These are phyloP conservation scores for Eretmocerus hayati DNA, from an alignment of 2,888 invertebrate species.

Conservation along the genomic window DNA sequence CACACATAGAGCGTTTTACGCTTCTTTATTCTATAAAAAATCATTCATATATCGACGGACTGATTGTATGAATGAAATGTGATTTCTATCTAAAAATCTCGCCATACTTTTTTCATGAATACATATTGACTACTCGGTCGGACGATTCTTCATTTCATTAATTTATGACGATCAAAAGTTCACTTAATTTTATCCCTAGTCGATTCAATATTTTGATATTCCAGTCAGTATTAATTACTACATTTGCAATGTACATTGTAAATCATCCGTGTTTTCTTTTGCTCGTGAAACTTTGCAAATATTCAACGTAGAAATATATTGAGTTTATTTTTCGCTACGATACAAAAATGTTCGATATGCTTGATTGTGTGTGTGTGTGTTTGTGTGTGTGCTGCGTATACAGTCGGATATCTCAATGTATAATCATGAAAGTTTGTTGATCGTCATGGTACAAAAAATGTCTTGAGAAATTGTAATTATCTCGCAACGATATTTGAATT, in stretches of 20 bases:
- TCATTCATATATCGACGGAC: too few species aligned
- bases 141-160: conserved; percentile 10
- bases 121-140: conserved; percentile 21
- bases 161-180: too few species aligned
- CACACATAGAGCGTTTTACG: conserved; percentile 17
- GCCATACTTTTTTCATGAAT: conserved; percentile 13
- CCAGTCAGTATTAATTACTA: conserved; percentile 12
- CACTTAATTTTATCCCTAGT: too few species aligned
- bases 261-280: conserved; percentile 9
- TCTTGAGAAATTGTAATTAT: too few species aligned
- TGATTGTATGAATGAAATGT: too few species aligned
- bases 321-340: conserved; percentile 26
- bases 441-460: too few species aligned
- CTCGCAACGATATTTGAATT: too few species aligned
- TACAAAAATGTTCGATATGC: conserved; percentile 40
- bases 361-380: too few species aligned
- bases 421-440: not conserved
- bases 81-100: too few species aligned
- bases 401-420: too few species aligned
- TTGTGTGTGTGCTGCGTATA: conserved; percentile 16
- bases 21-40: conserved; percentile 17
- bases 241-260: conserved; percentile 22
- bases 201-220: conserved; percentile 24
- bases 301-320: conserved; percentile 38
- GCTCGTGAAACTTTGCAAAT: conserved; percentile 18